phyloP scores from a whole-genome alignment of 2,797 vertebrate species.

The Aeoliscus strigatus region DNA sequence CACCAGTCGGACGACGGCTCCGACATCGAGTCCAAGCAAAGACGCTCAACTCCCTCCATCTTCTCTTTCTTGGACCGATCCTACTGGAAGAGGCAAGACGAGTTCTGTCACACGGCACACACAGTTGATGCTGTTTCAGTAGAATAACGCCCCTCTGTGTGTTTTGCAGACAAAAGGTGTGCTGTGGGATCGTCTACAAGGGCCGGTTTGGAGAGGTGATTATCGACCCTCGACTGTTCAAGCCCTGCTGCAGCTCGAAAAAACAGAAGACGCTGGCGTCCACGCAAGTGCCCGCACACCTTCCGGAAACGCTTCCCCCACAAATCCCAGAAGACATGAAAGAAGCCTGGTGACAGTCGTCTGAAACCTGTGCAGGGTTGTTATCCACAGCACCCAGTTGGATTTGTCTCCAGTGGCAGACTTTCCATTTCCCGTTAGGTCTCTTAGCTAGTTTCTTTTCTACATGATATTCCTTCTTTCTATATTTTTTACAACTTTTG shows the following conservation, averaged over 20 bases:
- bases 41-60: constrained; percentile 68
- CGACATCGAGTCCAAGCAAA: constrained; percentile 79
- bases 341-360: constrained; percentile 74
- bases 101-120: too few relatives aligned
- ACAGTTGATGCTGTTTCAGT: too few relatives aligned
- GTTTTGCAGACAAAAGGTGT: constrained; percentile 76
- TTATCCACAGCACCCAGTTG: constrained; percentile 63
- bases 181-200: constrained; percentile 82
- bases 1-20: constrained; percentile 81
- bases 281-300: constrained; percentile 59
- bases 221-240: constrained; percentile 82
- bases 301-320: constrained; percentile 57
- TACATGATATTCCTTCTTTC: constrained; percentile 44
- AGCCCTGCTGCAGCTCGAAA: constrained; percentile 81
- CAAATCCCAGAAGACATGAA: constrained; percentile 64
- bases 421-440: constrained; percentile 57
- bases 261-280: constrained; percentile 67
- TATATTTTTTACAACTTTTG: constrained; percentile 53
- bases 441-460: constrained; percentile 50
- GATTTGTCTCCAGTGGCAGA: constrained; percentile 86
- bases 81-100: constrained; percentile 79
- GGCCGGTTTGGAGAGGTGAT: constrained; percentile 83
- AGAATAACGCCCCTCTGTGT: too few relatives aligned
- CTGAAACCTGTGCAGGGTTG: constrained; percentile 42
- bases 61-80: constrained; percentile 81